Evolutionary conservation across 2,113 vertebrate genomes (phyloP), one percentile per base, ranked within the genome.

Genomic region (Mugil cephalus): DNA sequence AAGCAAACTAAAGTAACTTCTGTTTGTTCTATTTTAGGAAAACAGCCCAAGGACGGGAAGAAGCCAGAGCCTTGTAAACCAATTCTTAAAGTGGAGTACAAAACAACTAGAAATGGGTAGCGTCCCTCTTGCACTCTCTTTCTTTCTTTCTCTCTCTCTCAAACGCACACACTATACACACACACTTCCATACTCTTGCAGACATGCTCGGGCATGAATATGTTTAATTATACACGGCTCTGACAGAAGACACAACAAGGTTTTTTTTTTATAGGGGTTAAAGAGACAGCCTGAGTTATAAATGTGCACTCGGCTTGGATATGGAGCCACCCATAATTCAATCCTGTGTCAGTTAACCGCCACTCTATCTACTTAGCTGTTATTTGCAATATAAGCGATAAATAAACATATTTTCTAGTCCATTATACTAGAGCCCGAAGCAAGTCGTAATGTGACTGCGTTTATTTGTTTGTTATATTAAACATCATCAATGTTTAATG

Each of bases 71-170:
- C 98, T 30, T 99, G 98, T 93, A 99, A 99, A 94, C 98, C 98
- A 88, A 99, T 99, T 82, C 96, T 99, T 83, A 99, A 99, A 94
- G 98, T 99, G 93, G 98, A 99, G 86, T 99, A 98, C 92, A 99
- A 98, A 95, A 99, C 98, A 69, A 96, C 96, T 39, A 95, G 96
- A 94, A 90, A 89, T 88, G 98, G 98, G 98, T 99, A 95, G 91
- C 94, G 3, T 39, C 35, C 7, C 35, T 35, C n/a, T 39, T 43
- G 48, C 58, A 15, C 10, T 52, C 14, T 47, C 11, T 19, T 13
- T 43, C 11, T 34, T n/a, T n/a, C n/a, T n/a, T n/a, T 17, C 10
- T 52, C 14, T 47, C 11, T 19, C 18, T 43, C 11, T 34, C 64
- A 1, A 15, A 13, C 18, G 9, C 18, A 34, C 40, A 17, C 19